Conservation (phyloP, 2,797 vertebrate species). For the Esox lucius region DNA sequence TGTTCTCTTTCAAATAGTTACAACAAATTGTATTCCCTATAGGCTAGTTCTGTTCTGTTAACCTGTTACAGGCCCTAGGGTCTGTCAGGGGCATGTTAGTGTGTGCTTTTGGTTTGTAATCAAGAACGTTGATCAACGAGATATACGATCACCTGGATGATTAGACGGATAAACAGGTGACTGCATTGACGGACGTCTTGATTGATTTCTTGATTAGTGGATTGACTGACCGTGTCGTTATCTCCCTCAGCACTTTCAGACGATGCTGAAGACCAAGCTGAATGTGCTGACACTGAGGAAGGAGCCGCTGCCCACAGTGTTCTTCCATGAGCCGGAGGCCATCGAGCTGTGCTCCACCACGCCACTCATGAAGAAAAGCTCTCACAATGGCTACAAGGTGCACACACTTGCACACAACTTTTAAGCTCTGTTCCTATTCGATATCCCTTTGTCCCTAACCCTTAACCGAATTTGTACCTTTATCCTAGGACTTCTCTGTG, state of each 20-base stretch:
- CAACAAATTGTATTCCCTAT: too few species aligned
- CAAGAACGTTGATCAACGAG: too few species aligned
- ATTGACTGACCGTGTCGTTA: background rate
- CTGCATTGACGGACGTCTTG: background rate
- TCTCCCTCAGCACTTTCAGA: slow-evolving; percentile 92
- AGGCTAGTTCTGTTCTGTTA: too few species aligned
- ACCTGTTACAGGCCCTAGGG: too few species aligned
- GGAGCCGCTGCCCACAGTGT: slow-evolving; percentile 93
- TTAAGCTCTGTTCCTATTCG: too few species aligned
- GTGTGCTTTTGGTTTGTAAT: too few species aligned
- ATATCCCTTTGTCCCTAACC: too few species aligned
- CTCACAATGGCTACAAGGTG: slow-evolving; percentile 94
- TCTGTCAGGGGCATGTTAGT: too few species aligned
- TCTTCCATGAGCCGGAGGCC: slow-evolving; percentile 97
- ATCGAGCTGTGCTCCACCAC: slow-evolving; percentile 96
- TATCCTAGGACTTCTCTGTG: too few species aligned
- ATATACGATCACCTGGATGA: background rate
- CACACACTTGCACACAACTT: background rate
- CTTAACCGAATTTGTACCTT: too few species aligned
- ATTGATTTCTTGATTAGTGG: background rate
- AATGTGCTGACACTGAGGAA: slow-evolving; percentile 98
- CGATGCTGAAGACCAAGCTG: slow-evolving; percentile 97
- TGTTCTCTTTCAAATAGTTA: too few species aligned
- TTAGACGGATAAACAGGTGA: background rate
- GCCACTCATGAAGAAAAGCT: slow-evolving; percentile 85